A percentile compares a stretch with the other conserved stretches of the same genome.
Evolutionary conservation across 2,888 invertebrate genomes (phyloP).

Genomic region (Cryptops parisi): DNA sequence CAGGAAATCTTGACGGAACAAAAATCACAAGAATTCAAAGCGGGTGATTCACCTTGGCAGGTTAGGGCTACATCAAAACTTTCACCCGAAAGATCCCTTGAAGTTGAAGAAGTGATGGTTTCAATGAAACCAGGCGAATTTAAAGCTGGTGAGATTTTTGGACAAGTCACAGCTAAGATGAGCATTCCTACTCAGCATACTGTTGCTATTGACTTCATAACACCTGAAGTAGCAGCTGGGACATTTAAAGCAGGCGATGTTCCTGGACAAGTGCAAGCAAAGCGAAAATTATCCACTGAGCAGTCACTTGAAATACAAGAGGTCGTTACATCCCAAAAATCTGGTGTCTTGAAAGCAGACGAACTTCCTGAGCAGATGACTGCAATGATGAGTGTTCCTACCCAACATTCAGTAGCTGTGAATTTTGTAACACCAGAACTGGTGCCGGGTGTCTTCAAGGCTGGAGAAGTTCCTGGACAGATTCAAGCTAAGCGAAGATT

Average conservation of each 20-base stretch:
- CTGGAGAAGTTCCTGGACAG: slow-evolving; percentile 8
- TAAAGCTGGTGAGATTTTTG: slow-evolving; percentile 9
- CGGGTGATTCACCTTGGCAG: slow-evolving; percentile 6
- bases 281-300: slow-evolving; percentile 15
- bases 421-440: slow-evolving; percentile 12
- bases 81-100: slow-evolving; percentile 21
- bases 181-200: slow-evolving; percentile 18
- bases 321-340: background rate
- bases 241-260: slow-evolving; percentile 13
- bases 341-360: slow-evolving; percentile 9
- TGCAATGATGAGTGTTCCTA: slow-evolving; percentile 14
- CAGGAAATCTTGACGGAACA: slow-evolving; percentile 9
- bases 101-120: background rate
- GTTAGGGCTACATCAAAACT: slow-evolving; percentile 17
- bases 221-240: slow-evolving; percentile 15
- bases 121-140: slow-evolving; percentile 1
- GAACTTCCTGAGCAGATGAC: slow-evolving; percentile 16
- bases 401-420: slow-evolving; percentile 11
- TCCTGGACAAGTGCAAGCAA: slow-evolving; percentile 9
- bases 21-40: slow-evolving; percentile 9
- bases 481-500: slow-evolving; percentile 15
- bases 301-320: slow-evolving; percentile 13
- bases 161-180: slow-evolving; percentile 16
- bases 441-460: slow-evolving; percentile 12
- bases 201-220: slow-evolving; percentile 21